phyloP scores from a whole-genome alignment of 2,113 vertebrate species.

The Epinephelus fuscoguttatus region DNA sequence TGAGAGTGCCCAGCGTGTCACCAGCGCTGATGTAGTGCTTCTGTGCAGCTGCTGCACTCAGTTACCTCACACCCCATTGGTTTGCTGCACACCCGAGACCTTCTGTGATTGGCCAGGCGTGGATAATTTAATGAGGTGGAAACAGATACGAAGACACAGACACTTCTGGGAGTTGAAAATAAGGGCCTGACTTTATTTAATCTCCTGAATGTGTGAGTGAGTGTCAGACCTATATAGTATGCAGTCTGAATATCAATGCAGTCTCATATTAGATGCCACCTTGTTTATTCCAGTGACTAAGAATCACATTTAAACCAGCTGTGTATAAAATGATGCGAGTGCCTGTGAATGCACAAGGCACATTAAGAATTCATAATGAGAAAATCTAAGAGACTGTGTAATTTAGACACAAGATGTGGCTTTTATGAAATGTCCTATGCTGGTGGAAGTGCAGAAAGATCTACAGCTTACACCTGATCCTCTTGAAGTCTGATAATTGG shows the following conservation, averaged over 20 bases:
- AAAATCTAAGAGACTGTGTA: neutral
- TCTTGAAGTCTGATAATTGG: conserved; percentile 10
- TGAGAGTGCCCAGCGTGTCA: conserved; percentile 50
- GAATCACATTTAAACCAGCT: conserved; percentile 17
- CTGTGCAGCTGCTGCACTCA: conserved; percentile 53
- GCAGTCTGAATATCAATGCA: conserved; percentile 42
- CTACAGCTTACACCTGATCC: neutral
- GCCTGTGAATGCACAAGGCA: conserved; percentile 4
- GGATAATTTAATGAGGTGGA: conserved; percentile 58
- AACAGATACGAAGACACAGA: conserved; percentile 37
- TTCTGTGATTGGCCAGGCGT: conserved; percentile 55
- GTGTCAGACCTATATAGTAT: neutral
- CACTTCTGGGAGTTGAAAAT: conserved; percentile 36
- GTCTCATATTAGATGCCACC: conserved; percentile 7
- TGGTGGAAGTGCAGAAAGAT: neutral
- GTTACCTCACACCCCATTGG: conserved; percentile 61
- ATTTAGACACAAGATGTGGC: conserved; percentile 14
- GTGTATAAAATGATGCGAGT: conserved; percentile 4
- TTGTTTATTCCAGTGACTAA: conserved; percentile 7
- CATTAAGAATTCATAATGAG: conserved; percentile 15
- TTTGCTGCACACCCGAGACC: conserved; percentile 38
- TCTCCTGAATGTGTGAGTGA: conserved; percentile 30
- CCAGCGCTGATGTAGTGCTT: conserved; percentile 48
- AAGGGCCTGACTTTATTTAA: conserved; percentile 49
- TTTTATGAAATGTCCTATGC: neutral